These are phyloP conservation scores for Galeruca laticollis DNA, from an alignment of 2,888 invertebrate species.

Conservation along the genomic window DNA sequence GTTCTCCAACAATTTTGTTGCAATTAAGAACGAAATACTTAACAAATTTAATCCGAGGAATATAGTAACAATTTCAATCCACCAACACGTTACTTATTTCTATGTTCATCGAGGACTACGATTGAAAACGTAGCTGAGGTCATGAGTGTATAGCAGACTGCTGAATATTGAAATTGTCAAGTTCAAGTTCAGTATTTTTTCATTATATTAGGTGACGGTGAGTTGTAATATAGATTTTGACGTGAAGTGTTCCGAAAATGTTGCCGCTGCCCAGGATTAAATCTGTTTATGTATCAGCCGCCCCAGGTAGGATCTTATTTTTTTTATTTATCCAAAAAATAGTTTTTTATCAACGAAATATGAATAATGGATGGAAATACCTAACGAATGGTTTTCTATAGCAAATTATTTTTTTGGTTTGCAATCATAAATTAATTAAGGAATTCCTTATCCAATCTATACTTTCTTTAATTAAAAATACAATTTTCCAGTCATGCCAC, in stretches of 20 bases:
- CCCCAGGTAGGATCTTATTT: constrained; percentile 3
- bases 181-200: constrained; percentile 30
- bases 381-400: too few relatives aligned
- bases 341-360: background rate
- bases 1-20: constrained; percentile 3
- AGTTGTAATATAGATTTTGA: constrained; percentile 10
- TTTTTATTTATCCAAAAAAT: background rate
- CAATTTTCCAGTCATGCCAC: too few relatives aligned
- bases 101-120: constrained; percentile 21
- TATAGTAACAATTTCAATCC: constrained; percentile 8
- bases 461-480: too few relatives aligned
- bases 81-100: background rate
- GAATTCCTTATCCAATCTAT: too few relatives aligned
- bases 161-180: constrained; percentile 22
- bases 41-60: background rate
- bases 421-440: too few relatives aligned
- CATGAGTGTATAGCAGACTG: constrained; percentile 18
- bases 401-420: too few relatives aligned
- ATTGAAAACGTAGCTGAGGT: constrained; percentile 24
- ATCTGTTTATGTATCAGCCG: constrained; percentile 12
- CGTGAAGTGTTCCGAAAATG: constrained; percentile 22
- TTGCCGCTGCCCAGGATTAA: constrained; percentile 14
- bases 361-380: too few relatives aligned
- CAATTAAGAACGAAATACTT: background rate
- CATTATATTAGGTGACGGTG: constrained; percentile 18